Percentiles rank a stretch among this genome's conserved stretches.
phyloP scores from a whole-genome alignment of 2,888 invertebrate species.

The Drosophila mercatorum region DNA sequence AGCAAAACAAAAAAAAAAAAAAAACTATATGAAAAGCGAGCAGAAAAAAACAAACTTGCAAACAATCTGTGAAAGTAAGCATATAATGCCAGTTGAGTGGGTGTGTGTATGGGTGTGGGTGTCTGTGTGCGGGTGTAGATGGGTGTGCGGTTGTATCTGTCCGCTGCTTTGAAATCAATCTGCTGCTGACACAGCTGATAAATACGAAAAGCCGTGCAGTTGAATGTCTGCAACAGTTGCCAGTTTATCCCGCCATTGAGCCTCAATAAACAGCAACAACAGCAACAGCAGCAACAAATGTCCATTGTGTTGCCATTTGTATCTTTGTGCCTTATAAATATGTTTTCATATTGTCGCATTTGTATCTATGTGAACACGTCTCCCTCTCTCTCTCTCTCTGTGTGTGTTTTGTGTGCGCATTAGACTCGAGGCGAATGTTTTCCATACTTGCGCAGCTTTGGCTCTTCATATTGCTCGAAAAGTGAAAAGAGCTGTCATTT shows the following conservation, averaged over 20 bases:
- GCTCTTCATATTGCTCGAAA: constrained; percentile 26
- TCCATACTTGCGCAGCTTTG: constrained; percentile 40
- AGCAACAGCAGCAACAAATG: constrained; percentile 5
- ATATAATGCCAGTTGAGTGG: constrained; percentile 47
- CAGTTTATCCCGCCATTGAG: constrained; percentile 49
- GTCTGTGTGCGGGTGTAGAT: neutral
- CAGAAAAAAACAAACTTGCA: constrained; percentile 18
- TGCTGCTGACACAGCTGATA: constrained; percentile 66
- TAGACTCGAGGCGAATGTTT: constrained; percentile 36
- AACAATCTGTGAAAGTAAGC: constrained; percentile 58
- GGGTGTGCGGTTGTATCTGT: constrained; percentile 19
- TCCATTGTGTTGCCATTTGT: constrained; percentile 31
- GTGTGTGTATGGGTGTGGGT: neutral
- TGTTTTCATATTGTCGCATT: constrained; percentile 43
- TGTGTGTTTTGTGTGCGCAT: constrained; percentile 11
- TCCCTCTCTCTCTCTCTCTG: neutral
- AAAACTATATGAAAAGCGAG: neutral
- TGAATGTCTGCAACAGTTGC: constrained; percentile 49
- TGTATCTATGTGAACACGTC: constrained; percentile 8
- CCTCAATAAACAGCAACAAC: constrained; percentile 43
- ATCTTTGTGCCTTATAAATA: constrained; percentile 38
- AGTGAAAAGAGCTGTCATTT: constrained; percentile 49
- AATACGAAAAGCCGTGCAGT: constrained; percentile 43
- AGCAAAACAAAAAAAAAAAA: constrained; percentile 10
- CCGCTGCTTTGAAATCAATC: constrained; percentile 64